A percentile compares a stretch with the other conserved stretches of the same genome.
Conservation (phyloP, 2,797 vertebrate species). For the Pterois miles region DNA sequence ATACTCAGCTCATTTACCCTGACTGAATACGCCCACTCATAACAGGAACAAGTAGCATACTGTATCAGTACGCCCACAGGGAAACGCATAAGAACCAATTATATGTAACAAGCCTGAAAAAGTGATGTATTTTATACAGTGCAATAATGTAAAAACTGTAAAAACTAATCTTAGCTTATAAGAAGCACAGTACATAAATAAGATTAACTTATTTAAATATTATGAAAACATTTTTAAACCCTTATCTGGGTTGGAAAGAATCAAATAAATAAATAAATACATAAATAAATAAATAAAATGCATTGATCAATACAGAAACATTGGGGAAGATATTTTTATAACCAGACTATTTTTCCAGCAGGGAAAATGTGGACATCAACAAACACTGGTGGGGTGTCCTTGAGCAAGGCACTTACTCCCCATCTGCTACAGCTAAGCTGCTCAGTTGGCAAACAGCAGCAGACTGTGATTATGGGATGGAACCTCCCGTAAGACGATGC, state of each 20-base stretch:
- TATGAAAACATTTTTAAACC: background rate
- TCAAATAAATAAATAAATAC: slow-evolving; percentile 25
- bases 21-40: slow-evolving; percentile 38
- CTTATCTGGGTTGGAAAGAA: background rate
- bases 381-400: background rate
- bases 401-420: background rate
- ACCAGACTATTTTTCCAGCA: background rate
- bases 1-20: slow-evolving; percentile 14
- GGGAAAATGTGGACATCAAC: background rate
- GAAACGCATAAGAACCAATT: slow-evolving; percentile 6
- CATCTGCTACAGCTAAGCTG: background rate
- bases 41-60: slow-evolving; percentile 21
- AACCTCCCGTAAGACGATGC: background rate
- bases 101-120: background rate
- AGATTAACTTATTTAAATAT: no score
- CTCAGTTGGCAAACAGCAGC: background rate
- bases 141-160: background rate
- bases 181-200: background rate
- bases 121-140: background rate
- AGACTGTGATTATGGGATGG: background rate
- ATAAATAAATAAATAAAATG: slow-evolving; percentile 7
- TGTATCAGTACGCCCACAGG: slow-evolving; percentile 26
- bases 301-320: slow-evolving; percentile 27
- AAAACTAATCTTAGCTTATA: slow-evolving; percentile 1
- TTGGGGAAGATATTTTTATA: background rate